phyloP scores from a whole-genome alignment of 2,888 invertebrate species.

The Mesorhabditis belari region DNA sequence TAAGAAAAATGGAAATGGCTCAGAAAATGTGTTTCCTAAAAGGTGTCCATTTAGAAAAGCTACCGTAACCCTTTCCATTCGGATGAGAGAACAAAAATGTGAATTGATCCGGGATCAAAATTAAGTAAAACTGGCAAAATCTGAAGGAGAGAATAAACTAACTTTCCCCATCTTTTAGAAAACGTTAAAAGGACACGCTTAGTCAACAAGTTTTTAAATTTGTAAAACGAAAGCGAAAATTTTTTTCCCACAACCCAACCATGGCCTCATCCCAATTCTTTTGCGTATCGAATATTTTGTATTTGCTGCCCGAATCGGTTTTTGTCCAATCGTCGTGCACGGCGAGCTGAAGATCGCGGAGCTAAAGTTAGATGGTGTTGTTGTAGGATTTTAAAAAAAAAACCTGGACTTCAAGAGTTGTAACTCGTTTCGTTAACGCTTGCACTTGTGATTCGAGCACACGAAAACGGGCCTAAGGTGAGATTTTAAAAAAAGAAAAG shows the following conservation, averaged over 20 bases:
- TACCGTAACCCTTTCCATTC: no score
- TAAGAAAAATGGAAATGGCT: no score
- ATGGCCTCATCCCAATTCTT: conserved; percentile 37
- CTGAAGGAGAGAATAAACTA: no score
- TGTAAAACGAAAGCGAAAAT: neutral
- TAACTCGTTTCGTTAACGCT: neutral
- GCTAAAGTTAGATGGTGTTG: neutral
- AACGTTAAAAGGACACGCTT: no score
- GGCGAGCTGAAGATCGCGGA: conserved; percentile 13
- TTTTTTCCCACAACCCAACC: neutral
- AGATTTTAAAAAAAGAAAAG: neutral
- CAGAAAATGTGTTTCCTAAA: no score
- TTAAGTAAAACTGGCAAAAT: neutral
- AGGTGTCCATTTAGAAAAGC: no score
- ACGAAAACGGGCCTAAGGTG: neutral
- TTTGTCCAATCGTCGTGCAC: conserved; percentile 28
- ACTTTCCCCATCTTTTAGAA: no score
- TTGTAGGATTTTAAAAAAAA: no score
- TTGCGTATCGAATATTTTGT: conserved; percentile 26
- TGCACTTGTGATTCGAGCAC: neutral
- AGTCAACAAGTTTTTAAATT: no score
- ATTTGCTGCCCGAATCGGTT: conserved; percentile 28
- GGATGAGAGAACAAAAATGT: no score
- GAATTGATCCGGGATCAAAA: neutral
- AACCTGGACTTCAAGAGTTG: neutral